Percentiles rank a stretch among this genome's conserved stretches.
Evolutionary conservation across 2,113 vertebrate species (phyloP).

Genomic region (Empidonax alnorum): DNA sequence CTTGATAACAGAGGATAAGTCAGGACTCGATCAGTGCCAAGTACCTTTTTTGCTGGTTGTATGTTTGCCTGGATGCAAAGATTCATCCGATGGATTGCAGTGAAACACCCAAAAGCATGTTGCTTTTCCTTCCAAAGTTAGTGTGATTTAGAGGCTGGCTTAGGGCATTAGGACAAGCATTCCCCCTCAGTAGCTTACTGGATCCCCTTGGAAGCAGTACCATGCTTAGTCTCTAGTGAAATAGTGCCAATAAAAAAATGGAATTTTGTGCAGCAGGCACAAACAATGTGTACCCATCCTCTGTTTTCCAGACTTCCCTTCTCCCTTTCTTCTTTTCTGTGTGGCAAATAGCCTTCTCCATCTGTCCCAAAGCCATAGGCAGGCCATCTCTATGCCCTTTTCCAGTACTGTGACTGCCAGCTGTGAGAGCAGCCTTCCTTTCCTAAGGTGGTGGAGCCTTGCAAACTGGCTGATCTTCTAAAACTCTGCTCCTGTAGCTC

Average conservation of each 20-base stretch:
- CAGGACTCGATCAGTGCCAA: neutral
- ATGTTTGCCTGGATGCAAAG: neutral
- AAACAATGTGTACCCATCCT: neutral
- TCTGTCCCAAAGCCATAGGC: neutral
- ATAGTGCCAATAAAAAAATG: neutral
- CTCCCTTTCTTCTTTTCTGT: neutral
- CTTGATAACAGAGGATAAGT: neutral
- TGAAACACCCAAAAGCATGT: neutral
- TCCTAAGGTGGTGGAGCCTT: neutral
- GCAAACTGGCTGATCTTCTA: neutral
- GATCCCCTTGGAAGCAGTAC: neutral
- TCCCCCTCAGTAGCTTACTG: neutral
- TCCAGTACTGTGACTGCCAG: neutral
- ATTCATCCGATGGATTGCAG: neutral
- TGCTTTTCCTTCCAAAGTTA: neutral
- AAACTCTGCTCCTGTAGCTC: neutral
- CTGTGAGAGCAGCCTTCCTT: neutral
- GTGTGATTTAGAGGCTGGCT: neutral
- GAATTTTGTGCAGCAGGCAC: neutral
- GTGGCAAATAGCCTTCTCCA: neutral
- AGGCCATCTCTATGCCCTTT: neutral
- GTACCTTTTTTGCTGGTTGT: neutral
- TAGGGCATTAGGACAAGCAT: neutral
- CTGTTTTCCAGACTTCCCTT: neutral
- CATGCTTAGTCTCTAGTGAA: neutral